phyloP scores from a whole-genome alignment of 2,797 vertebrate genomes.

The Dicrostonyx torquatus region DNA sequence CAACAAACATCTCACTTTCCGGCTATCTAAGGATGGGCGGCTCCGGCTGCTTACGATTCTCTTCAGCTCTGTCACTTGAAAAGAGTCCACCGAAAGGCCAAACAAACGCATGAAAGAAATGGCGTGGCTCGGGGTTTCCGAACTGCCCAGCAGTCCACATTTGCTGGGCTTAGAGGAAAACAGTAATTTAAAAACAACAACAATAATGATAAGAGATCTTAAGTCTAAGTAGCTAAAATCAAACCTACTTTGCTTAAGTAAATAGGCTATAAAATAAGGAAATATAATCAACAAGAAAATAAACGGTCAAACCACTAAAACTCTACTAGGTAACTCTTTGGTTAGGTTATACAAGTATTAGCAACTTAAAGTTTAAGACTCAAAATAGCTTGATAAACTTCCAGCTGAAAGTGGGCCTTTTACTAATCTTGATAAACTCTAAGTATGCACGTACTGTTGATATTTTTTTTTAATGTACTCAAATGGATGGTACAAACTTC shows the following conservation, averaged over 20 bases:
- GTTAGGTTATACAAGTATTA: constrained; percentile 82
- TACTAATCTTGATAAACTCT: constrained; percentile 59
- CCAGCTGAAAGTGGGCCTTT: constrained; percentile 52
- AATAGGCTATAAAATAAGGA: constrained; percentile 41
- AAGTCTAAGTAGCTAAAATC: constrained; percentile 75
- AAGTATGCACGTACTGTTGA: constrained; percentile 36
- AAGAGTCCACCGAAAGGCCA: constrained; percentile 54
- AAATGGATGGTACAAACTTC: constrained; percentile 59
- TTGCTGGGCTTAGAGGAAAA: constrained; percentile 50
- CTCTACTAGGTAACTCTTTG: constrained; percentile 84
- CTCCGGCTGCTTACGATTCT: constrained; percentile 7
- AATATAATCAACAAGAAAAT: constrained; percentile 72
- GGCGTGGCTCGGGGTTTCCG: constrained; percentile 66
- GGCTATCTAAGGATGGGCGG: constrained; percentile 75
- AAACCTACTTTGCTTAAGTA: constrained; percentile 54
- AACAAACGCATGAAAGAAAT: constrained; percentile 39
- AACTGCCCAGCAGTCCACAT: constrained; percentile 45
- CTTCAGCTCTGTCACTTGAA: constrained; percentile 53
- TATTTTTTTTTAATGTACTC: constrained; percentile 51
- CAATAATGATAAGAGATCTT: constrained; percentile 49
- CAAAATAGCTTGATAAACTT: constrained; percentile 72
- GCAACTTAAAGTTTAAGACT: constrained; percentile 76
- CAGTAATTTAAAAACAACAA: background rate
- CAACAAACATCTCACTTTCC: constrained; percentile 78
- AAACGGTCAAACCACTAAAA: constrained; percentile 76